Evolutionary conservation across 2,888 invertebrate species (phyloP).

Genomic region (Lithophane semibrunnea): DNA sequence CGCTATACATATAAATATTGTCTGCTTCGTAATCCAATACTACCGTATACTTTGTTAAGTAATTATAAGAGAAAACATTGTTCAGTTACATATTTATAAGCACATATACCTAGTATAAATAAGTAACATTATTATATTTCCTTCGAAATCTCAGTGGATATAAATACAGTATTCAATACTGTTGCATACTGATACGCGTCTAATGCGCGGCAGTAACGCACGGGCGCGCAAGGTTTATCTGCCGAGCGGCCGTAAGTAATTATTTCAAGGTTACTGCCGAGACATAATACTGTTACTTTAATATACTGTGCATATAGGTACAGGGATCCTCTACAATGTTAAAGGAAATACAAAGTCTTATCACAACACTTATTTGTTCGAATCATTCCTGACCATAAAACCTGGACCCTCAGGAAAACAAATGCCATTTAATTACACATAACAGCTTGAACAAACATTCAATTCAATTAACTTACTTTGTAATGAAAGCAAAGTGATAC

Average conservation of each 20-base stretch:
- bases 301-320: not conserved
- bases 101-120: too few species aligned
- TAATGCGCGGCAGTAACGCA: too few species aligned
- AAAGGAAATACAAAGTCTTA: slow-evolving; percentile 35
- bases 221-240: too few species aligned
- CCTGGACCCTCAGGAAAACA: slow-evolving; percentile 28
- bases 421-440: slow-evolving; percentile 54
- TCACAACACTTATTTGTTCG: slow-evolving; percentile 37
- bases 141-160: too few species aligned
- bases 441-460: slow-evolving; percentile 38
- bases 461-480: slow-evolving; percentile 58
- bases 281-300: too few species aligned
- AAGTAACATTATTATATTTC: too few species aligned
- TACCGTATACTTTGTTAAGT: slow-evolving; percentile 8
- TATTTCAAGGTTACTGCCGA: too few species aligned
- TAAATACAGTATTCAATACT: too few species aligned
- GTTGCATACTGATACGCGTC: too few species aligned
- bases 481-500: slow-evolving; percentile 39
- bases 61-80: slow-evolving; percentile 5
- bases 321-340: slow-evolving; percentile 20
- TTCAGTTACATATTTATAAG: not conserved
- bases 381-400: slow-evolving; percentile 38
- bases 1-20: not conserved
- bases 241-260: too few species aligned
- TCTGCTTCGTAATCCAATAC: not conserved